Conservation (phyloP, 2,888 invertebrate genomes). For the Ectemnius cavifrons region DNA sequence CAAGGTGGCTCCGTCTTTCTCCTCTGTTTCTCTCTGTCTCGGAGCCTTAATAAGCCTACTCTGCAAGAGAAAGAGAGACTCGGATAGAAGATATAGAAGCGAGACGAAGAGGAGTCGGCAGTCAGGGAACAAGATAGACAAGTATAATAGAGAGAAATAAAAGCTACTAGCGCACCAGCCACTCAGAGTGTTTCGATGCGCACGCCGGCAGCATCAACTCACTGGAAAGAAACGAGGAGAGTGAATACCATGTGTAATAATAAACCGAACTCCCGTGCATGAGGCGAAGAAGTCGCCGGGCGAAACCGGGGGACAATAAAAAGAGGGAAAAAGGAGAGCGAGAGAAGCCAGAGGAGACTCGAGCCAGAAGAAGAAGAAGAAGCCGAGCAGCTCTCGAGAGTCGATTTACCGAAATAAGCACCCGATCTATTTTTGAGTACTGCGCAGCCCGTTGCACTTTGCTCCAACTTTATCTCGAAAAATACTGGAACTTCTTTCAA, state of each 20-base stretch:
- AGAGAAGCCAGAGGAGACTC: conserved; percentile 13
- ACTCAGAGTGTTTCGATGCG: too few species aligned
- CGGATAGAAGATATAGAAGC: not conserved
- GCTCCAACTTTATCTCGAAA: too few species aligned
- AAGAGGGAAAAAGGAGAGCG: conserved; percentile 22
- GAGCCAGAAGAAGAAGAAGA: conserved; percentile 7
- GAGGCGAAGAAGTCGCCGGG: conserved; percentile 29
- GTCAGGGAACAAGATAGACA: conserved; percentile 9
- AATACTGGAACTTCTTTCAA: too few species aligned
- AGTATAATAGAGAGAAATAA: conserved; percentile 10
- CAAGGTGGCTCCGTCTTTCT: conserved; percentile 47
- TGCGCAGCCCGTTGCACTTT: conserved; percentile 8
- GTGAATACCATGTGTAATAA: conserved; percentile 55
- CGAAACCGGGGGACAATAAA: conserved; percentile 42
- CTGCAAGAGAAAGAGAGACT: conserved; percentile 12
- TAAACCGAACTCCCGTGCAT: conserved; percentile 47
- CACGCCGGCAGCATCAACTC: too few species aligned
- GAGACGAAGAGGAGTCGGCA: not conserved
- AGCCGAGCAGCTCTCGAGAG: conserved; percentile 9
- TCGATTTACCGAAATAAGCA: conserved; percentile 53
- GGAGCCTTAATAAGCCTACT: conserved; percentile 49
- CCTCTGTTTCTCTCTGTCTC: not conserved
- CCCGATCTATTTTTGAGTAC: conserved; percentile 47
- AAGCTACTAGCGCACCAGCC: too few species aligned
- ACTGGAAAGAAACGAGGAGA: conserved; percentile 8